Conservation (phyloP, 2,113 vertebrate species). For the Gymnogyps californianus region DNA sequence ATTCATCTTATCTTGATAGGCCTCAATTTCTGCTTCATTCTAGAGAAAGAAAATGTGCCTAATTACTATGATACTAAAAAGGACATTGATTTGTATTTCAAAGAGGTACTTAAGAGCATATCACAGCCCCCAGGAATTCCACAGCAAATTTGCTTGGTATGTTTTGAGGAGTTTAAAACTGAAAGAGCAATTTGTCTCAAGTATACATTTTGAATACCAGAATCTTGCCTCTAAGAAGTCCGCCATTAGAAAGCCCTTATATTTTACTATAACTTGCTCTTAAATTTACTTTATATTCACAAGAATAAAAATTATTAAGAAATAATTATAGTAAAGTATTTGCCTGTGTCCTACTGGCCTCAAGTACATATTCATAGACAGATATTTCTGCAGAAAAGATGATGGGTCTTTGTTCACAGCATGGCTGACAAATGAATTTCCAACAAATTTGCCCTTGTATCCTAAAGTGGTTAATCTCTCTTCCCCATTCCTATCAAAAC, state of each 20-base stretch:
- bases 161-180: background rate
- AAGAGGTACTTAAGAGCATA: background rate
- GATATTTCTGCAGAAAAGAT: background rate
- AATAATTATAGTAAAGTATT: background rate
- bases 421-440: background rate
- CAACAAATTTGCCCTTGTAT: background rate
- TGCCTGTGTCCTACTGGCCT: background rate
- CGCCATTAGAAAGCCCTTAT: background rate
- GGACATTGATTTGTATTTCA: background rate
- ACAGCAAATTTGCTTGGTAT: background rate
- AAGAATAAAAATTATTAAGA: background rate
- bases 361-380: background rate
- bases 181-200: background rate
- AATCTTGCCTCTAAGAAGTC: background rate
- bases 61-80: background rate
- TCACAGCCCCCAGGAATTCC: background rate
- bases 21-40: conserved; percentile 60
- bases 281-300: background rate
- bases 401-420: background rate
- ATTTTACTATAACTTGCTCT: background rate
- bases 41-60: conserved; percentile 24
- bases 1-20: conserved; percentile 48
- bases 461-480: background rate
- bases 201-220: background rate
- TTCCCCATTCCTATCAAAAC: background rate